Evolutionary conservation across 2,888 invertebrate genomes (phyloP), one percentile per base, ranked within the genome.

Genomic region (Tridacna crocea): DNA sequence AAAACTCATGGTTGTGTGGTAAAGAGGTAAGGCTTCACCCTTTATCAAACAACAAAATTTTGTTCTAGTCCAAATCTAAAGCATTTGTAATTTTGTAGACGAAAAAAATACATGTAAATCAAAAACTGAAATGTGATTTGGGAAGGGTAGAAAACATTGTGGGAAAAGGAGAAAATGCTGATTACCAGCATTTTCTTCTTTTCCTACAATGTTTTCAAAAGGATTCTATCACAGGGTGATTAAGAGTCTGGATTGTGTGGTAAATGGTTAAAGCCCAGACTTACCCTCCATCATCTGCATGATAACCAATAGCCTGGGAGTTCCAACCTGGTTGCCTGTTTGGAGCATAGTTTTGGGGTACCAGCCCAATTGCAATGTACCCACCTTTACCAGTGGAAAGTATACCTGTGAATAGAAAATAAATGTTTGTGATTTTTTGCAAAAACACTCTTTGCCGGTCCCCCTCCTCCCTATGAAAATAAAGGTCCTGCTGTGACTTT

Each of bases 201-300:
- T 15, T 15, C 51, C n/a, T n/a, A 55, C 55, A 55, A 55, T 55
- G 55, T 55, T 55, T 55, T 55, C 55, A 55, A 55, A 55, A 55
- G 55, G 6, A 2, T 8, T 55, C 55, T 55, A 19, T 3, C 55
- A 3, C 55, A 19, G 19, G 19, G 55, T 6, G 2, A 10, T 55
- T 11, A 55, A 55, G 10, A 19, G 55, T 15, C 55, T 15, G 19
- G 17, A 19, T 19, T 55, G 19, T 55, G 17, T 19, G 55, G 55
- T 15, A 55, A 55, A 61, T 4, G 13, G 13, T 10, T 22, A 65
- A 0, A 46, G 58, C 75, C 84, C 36, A 36, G 2, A 36, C 36
- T 36, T 89, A 94, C 95, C 93, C 94, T 86, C 95, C 95, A 92
- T 95, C 94, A 88, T 94, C 94, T n/a, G 93, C 93, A 89, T 94